A percentile compares a stretch with the other conserved stretches of the same genome.
These are phyloP conservation scores for Odontocerum albicorne DNA, from an alignment of 2,888 invertebrate species.

Conservation along the genomic window DNA sequence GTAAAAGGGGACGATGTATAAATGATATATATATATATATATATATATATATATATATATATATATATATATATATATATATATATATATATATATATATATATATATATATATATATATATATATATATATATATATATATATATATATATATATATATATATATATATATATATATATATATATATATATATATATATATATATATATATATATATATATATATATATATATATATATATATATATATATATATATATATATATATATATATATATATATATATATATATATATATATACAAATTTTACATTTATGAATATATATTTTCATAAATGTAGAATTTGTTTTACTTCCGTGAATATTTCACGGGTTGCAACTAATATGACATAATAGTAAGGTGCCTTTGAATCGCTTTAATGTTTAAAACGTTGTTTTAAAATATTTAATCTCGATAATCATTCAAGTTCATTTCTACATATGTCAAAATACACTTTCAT, in stretches of 20 bases:
- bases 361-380: no score
- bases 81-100: background rate
- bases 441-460: no score
- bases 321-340: no score
- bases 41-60: background rate
- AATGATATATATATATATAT: no score
- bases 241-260: background rate
- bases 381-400: no score
- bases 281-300: conserved; percentile 1
- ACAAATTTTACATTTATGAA: no score
- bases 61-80: background rate
- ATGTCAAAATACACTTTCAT: no score
- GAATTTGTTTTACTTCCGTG: no score
- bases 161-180: background rate
- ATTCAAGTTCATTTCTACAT: no score
- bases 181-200: background rate
- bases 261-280: background rate
- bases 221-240: background rate
- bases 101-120: background rate
- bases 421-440: no score
- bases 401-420: no score
- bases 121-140: background rate
- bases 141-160: background rate
- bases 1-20: no score
- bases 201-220: background rate